phyloP scores from a whole-genome alignment of 2,113 vertebrate species.

The Lepus europaeus region DNA sequence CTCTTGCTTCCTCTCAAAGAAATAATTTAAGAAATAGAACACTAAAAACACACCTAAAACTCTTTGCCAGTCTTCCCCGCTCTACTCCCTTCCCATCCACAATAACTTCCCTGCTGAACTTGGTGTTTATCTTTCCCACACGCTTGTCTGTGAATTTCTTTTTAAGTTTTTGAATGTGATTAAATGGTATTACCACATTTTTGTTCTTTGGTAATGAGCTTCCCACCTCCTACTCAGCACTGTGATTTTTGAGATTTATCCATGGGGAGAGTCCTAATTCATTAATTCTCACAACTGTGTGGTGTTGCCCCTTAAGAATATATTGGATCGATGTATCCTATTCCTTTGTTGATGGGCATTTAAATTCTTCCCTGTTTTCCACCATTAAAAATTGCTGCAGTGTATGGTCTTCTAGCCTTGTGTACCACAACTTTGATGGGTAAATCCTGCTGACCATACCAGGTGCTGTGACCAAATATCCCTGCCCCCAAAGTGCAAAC shows the following conservation, averaged over 20 bases:
- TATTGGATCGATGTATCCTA: background rate
- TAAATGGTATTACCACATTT: background rate
- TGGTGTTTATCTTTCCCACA: background rate
- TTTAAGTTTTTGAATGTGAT: background rate
- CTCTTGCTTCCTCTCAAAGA: no score
- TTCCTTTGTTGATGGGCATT: background rate
- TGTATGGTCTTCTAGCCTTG: background rate
- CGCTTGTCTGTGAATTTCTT: background rate
- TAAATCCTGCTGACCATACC: background rate
- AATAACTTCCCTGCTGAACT: background rate
- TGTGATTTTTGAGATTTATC: background rate
- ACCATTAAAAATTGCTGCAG: background rate
- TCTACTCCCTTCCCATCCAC: accelerated
- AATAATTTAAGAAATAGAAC: background rate
- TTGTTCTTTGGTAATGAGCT: background rate
- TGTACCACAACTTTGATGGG: background rate
- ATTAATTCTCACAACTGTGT: background rate
- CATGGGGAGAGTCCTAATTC: background rate
- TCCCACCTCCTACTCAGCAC: background rate
- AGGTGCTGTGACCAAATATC: accelerated
- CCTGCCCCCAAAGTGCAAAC: no score
- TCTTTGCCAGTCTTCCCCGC: background rate
- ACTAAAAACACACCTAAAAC: background rate
- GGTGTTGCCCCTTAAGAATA: background rate
- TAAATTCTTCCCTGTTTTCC: background rate